Evolutionary conservation across 2,888 invertebrate species (phyloP).

Genomic region (Nemapogon koenigi): DNA sequence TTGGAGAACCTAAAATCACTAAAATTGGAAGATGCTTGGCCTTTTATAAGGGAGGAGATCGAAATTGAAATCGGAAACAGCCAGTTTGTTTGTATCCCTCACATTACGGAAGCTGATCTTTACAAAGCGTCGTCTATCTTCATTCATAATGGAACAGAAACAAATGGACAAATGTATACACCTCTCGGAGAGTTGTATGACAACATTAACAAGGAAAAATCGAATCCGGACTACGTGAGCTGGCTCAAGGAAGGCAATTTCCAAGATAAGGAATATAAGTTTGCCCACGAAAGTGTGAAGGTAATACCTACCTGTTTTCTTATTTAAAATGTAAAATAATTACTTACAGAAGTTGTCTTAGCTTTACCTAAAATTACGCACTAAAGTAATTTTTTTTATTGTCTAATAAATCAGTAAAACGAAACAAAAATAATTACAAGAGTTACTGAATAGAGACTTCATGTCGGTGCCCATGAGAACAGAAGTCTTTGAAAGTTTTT

Average conservation of each 20-base stretch:
- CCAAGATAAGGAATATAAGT: conserved; percentile 44
- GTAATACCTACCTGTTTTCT: conserved; percentile 21
- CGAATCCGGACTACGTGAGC: conserved; percentile 40
- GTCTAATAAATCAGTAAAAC: too few species aligned
- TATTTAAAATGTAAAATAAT: not conserved
- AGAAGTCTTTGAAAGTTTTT: too few species aligned
- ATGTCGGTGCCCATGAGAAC: too few species aligned
- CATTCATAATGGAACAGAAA: conserved; percentile 50
- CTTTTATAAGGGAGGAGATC: conserved; percentile 59
- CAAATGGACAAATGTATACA: conserved; percentile 53
- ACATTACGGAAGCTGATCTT: conserved; percentile 56
- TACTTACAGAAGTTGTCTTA: too few species aligned
- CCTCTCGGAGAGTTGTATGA: conserved; percentile 48
- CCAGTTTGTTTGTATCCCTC: conserved; percentile 56
- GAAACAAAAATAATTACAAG: too few species aligned
- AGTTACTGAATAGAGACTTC: too few species aligned
- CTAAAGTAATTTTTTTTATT: too few species aligned
- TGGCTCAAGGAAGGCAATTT: conserved; percentile 44
- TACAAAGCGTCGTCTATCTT: conserved; percentile 57
- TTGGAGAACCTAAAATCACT: conserved; percentile 48
- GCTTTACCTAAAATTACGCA: too few species aligned
- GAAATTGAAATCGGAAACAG: conserved; percentile 58
- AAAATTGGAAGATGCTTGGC: conserved; percentile 58
- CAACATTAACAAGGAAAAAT: conserved; percentile 46
- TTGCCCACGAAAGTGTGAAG: conserved; percentile 58